Evolutionary conservation across 2,797 vertebrate genomes (phyloP).

Genomic region (Corythornis leucogaster): DNA sequence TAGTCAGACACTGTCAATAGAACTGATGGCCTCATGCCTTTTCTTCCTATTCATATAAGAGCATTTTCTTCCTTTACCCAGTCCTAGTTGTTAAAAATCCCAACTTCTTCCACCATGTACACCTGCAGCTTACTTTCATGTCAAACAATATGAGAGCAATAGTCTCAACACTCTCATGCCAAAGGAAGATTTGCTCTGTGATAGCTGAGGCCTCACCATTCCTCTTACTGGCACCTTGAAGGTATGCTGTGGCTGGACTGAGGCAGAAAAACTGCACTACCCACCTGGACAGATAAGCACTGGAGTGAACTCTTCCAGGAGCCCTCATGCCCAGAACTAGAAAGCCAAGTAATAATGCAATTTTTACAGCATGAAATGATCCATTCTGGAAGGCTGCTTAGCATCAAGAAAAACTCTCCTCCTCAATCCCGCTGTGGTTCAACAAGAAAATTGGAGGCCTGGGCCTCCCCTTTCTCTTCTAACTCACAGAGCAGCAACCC

Average conservation of each 20-base stretch:
- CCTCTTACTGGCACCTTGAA: neutral
- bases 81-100: neutral
- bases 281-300: neutral
- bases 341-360: neutral
- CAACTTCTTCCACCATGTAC: neutral
- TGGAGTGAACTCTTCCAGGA: neutral
- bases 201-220: neutral
- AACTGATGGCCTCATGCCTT: neutral
- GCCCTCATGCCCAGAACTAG: neutral
- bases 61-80: neutral
- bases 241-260: neutral
- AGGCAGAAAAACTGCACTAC: neutral
- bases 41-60: neutral
- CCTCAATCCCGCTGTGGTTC: neutral
- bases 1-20: neutral
- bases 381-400: neutral
- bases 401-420: neutral
- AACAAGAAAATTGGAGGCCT: neutral
- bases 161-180: neutral
- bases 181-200: neutral
- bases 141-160: neutral
- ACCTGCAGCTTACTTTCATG: neutral
- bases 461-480: neutral
- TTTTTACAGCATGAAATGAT: neutral
- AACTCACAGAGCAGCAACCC: neutral